Conservation (phyloP, 2,888 invertebrate genomes). For the Neoscelio sp. region DNA sequence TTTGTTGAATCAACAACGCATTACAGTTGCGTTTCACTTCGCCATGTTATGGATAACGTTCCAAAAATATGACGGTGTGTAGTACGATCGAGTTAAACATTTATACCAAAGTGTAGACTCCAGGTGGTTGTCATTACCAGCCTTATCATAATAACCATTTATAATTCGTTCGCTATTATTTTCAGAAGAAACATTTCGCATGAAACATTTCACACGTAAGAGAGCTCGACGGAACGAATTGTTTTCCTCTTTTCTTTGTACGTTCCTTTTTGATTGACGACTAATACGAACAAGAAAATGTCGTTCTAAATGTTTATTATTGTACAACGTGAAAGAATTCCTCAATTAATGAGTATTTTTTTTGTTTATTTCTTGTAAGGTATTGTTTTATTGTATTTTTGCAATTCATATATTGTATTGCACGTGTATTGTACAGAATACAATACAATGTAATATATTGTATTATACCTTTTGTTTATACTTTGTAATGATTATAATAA, state of each 20-base stretch:
- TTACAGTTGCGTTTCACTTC: slow-evolving; percentile 21
- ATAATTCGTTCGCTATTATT: slow-evolving; percentile 55
- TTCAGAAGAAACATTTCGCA: slow-evolving; percentile 38
- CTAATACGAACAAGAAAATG: too few species aligned
- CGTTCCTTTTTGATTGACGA: neutral
- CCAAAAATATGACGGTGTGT: slow-evolving; percentile 52
- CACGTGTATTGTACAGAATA: too few species aligned
- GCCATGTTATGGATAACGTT: slow-evolving; percentile 18
- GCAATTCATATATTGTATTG: too few species aligned
- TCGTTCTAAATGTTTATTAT: too few species aligned
- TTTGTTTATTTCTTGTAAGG: too few species aligned
- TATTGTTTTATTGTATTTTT: too few species aligned
- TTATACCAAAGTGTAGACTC: slow-evolving; percentile 54
- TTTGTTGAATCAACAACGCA: slow-evolving; percentile 54
- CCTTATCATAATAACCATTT: slow-evolving; percentile 52
- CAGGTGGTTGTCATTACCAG: slow-evolving; percentile 61
- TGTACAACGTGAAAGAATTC: too few species aligned
- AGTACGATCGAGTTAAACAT: slow-evolving; percentile 47
- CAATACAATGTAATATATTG: too few species aligned
- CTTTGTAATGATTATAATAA: too few species aligned
- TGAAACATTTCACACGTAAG: slow-evolving; percentile 7
- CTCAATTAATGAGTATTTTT: too few species aligned
- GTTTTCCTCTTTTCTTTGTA: neutral
- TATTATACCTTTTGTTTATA: too few species aligned
- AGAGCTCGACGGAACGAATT: neutral